A percentile compares a stretch with the other conserved stretches of the same genome.
These are phyloP conservation scores for Eurois occulta DNA, from an alignment of 2,888 invertebrate genomes.

Conservation along the genomic window DNA sequence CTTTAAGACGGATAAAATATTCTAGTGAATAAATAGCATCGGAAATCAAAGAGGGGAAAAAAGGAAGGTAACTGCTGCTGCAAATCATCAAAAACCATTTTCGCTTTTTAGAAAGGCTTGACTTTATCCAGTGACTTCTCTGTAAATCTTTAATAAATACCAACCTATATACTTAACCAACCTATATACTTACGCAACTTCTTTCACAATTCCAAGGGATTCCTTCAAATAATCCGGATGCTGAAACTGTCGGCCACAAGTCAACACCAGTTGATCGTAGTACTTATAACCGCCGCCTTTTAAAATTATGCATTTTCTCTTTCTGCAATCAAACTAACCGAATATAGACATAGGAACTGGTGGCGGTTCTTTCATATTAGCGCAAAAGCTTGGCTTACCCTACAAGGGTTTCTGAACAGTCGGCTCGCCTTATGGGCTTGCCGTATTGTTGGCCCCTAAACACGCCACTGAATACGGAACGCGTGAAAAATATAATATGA, in stretches of 20 bases:
- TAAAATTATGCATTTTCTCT: slow-evolving; percentile 90
- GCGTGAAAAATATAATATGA: background rate
- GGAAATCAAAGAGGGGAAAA: background rate
- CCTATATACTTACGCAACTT: slow-evolving; percentile 81
- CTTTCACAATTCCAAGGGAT: slow-evolving; percentile 75
- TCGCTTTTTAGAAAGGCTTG: background rate
- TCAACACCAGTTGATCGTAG: slow-evolving; percentile 90
- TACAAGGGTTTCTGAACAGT: too few relatives aligned
- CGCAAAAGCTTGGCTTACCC: background rate
- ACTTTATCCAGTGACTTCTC: background rate
- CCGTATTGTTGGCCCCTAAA: too few relatives aligned
- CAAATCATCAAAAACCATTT: background rate
- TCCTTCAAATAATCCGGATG: slow-evolving; percentile 87
- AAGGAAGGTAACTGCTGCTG: background rate
- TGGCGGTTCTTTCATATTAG: background rate
- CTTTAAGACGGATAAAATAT: background rate
- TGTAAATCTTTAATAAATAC: background rate
- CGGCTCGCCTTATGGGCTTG: too few relatives aligned
- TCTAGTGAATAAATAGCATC: background rate
- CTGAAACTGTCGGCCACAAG: slow-evolving; percentile 91
- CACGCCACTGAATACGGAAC: too few relatives aligned
- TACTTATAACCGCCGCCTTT: slow-evolving; percentile 84
- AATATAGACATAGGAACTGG: background rate
- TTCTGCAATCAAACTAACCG: slow-evolving; percentile 75
- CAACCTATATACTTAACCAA: too few relatives aligned